Base-by-base conservation (phyloP, 2,888 invertebrate species). In the Melolontha melolontha region DNA sequence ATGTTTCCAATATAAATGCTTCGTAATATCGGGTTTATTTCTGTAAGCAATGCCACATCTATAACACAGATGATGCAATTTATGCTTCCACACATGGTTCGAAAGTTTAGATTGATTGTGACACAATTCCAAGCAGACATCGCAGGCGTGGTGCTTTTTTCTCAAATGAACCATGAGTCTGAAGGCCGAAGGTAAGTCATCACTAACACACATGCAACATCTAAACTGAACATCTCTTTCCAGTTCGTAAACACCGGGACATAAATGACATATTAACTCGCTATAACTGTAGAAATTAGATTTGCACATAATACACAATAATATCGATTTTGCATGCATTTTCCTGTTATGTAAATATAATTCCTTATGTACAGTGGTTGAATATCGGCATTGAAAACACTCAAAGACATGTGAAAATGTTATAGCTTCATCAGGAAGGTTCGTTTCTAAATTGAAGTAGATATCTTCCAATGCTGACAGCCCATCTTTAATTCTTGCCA, bases 1-100 rank as follows among this genome's bases (percentile, higher is more conserved):
- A 81, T 96, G 95, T 82, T 95, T 96, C 95, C 95, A 95, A 81
- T 94, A 95, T 66, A 95, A 85, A 84, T 96, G 95, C 79, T 94
- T 93, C 12, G 93, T 93, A 68, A 95, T 95, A 78, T 95, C 94
- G 64, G 91, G 91, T 80, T 94, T 94, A 82, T 94, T 95, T 73
- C 94, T 88, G 80, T 95, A 95, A 0, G 95, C 91, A 71, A 95
- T 93, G 39, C 93, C 93, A 81, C 95, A 95, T 22, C 94, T 89
- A 80, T 94, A 95, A 79, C 95, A 95, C 66, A 94, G 84, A 82
- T 95, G 94, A 81, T 94, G 90, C 44, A 95, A 82, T 82, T 95
- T 95, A 79, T 95, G 95, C 83, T 95, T 95, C 93, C 94, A 94
- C 17, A 95, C 93, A 79, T 95, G 95, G 75, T 92, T 93, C 0